Conservation (phyloP, 92 coral and sea anemone species). For the Epizoanthus illoricatus region DNA sequence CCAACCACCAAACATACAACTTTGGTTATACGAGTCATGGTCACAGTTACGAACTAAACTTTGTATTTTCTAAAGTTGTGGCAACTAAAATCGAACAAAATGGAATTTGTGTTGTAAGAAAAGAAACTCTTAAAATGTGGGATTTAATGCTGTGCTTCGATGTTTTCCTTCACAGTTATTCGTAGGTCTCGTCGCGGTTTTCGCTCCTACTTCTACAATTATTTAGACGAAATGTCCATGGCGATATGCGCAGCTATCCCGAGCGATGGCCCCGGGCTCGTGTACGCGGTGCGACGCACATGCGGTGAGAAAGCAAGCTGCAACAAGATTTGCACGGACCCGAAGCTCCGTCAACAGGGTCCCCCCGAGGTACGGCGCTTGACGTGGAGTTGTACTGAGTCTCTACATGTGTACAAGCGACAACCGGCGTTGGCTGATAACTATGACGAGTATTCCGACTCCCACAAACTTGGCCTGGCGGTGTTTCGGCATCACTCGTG, state of each 20-base stretch:
- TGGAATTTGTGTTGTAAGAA: too few relatives aligned
- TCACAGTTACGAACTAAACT: too few relatives aligned
- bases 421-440: conserved; percentile 89
- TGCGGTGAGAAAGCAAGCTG: conserved; percentile 75
- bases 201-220: conserved; percentile 88
- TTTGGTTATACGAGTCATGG: too few relatives aligned
- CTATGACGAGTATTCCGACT: conserved; percentile 85
- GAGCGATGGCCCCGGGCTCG: conserved; percentile 84
- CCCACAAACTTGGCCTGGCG: conserved; percentile 91
- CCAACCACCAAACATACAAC: too few relatives aligned
- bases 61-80: too few relatives aligned
- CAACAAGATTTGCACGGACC: conserved; percentile 70
- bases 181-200: conserved; percentile 71
- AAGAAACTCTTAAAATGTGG: too few relatives aligned
- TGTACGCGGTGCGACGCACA: conserved; percentile 85
- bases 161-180: conserved; percentile 11
- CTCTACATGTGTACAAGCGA: conserved; percentile 84
- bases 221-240: conserved; percentile 92
- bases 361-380: conserved; percentile 74
- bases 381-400: conserved; percentile 87
- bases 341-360: conserved; percentile 70
- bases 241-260: conserved; percentile 83
- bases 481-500: conserved; percentile 94
- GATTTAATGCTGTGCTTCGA: not conserved
- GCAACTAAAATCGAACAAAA: too few relatives aligned